Evolutionary conservation across 2,113 vertebrate genomes (phyloP).

Genomic region (Neodontobutis hainanensis): DNA sequence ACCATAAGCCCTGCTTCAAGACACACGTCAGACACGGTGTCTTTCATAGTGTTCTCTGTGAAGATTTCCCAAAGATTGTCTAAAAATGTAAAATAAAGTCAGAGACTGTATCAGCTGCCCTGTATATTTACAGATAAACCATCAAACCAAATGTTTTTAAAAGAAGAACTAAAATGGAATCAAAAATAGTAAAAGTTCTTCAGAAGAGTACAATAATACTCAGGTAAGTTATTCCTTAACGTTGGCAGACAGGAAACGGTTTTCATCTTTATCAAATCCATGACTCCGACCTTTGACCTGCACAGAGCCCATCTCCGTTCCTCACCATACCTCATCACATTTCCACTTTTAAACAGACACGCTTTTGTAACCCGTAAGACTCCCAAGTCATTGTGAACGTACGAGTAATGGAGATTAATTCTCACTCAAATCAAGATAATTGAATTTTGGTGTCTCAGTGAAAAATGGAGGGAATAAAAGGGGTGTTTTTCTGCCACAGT

Average conservation of each 20-base stretch:
- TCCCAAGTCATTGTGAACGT: constrained; percentile 49
- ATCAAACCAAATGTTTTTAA: too few species aligned
- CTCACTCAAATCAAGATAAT: constrained; percentile 72
- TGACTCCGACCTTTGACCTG: constrained; percentile 21
- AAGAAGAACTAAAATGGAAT: too few species aligned
- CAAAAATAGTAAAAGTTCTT: too few species aligned
- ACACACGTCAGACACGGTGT: too few species aligned
- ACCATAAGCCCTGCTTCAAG: too few species aligned
- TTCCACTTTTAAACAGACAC: constrained; percentile 16
- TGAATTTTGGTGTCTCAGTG: constrained; percentile 66
- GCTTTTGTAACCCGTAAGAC: constrained; percentile 28
- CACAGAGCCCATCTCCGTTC: constrained; percentile 16
- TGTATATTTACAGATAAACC: too few species aligned
- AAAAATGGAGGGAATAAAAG: constrained; percentile 69
- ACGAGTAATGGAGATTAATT: constrained; percentile 73
- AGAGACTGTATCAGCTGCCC: too few species aligned
- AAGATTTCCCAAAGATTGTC: too few species aligned
- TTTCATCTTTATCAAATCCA: constrained; percentile 25
- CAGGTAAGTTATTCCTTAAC: constrained; percentile 35
- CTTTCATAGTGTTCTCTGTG: too few species aligned
- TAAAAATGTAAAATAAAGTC: too few species aligned
- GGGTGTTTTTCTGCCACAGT: constrained; percentile 59
- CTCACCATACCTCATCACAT: constrained; percentile 42
- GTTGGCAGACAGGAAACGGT: constrained; percentile 30
- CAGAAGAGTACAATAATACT: background rate